Base-by-base conservation (phyloP, 2,888 invertebrate genomes). In the Ctenicera cuprea region DNA sequence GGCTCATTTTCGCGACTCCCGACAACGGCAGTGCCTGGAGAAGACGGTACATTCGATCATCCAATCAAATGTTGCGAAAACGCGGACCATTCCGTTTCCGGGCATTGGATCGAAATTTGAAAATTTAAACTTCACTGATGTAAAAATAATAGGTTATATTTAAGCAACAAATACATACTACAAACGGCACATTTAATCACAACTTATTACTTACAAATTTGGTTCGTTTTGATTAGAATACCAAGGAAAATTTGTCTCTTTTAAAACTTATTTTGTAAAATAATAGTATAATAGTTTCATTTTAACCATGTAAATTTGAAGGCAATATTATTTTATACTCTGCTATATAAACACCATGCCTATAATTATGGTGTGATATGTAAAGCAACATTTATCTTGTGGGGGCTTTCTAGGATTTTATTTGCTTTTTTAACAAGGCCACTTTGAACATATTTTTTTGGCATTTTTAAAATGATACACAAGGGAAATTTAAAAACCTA, bases 131-230 rank as follows among this genome's bases (percentile, higher is more conserved):
- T 52, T 48, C 33, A 30, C 14, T 30, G 18, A 66, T 45, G 41
- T 69, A 52, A 69, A 69, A 69, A 69, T 69, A 69, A 54, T 54
- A 16, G 45, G 30, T 50, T 69, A 62, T 69, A 69, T 69, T 69
- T 69, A 69, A 52, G 52, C 62, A 62, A 69, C 62, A 62, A 59
- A 62, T 62, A 69, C 66, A 66, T 54, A 65, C 41, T 59, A 67
- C 69, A 71, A 70, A 66, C 71, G 66, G 66, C 66, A 66, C 66
- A 65, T 71, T 30, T 45, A 69, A 66, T 71, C 66, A 66, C 59
- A 71, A 20, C 5, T 38, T 20, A 61, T 37, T 68, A 61, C 22
- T 62, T 69, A 48, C 52, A 14, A 62, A 69, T 62, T 69, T 69
- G 62, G 69, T 69, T 62, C 52, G 50, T 62, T 61, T 30, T 16